Evolutionary conservation across 2,888 invertebrate species (phyloP).

Genomic region (Melikaiella ostensackeni): DNA sequence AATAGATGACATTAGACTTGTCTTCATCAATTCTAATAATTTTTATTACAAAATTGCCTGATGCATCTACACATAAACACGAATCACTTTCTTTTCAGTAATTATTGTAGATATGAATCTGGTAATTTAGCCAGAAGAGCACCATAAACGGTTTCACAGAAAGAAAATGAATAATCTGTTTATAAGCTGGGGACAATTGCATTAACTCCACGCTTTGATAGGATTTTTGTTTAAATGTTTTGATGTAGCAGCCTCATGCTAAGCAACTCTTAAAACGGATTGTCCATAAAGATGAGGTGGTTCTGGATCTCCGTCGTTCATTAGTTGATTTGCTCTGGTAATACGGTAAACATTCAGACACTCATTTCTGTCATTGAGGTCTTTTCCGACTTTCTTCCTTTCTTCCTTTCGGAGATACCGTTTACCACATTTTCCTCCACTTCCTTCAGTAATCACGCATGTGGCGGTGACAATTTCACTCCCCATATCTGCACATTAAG

Average conservation of each 20-base stretch:
- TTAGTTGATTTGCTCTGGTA: background rate
- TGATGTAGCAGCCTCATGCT: conserved; percentile 7
- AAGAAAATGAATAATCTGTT: conserved; percentile 43
- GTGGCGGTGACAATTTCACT: too few species aligned
- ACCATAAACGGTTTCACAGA: conserved; percentile 49
- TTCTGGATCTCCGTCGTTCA: conserved; percentile 42
- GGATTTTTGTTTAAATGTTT: conserved; percentile 42
- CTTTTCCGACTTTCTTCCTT: too few species aligned
- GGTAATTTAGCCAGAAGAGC: conserved; percentile 49
- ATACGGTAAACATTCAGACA: too few species aligned
- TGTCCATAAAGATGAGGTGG: conserved; percentile 35
- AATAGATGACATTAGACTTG: background rate
- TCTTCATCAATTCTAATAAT: background rate
- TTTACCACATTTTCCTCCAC: too few species aligned
- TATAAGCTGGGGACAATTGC: conserved; percentile 23
- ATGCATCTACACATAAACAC: conserved; percentile 48
- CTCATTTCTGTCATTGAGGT: too few species aligned
- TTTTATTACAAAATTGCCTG: conserved; percentile 9
- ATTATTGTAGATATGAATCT: conserved; percentile 44
- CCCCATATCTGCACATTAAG: too few species aligned
- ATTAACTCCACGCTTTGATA: conserved; percentile 41
- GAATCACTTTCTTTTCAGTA: conserved; percentile 30
- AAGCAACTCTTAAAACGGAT: conserved; percentile 32
- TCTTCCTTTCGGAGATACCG: too few species aligned
- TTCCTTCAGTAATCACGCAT: too few species aligned